A percentile compares a stretch with the other conserved stretches of the same genome.
phyloP scores from a whole-genome alignment of 2,113 vertebrate species.

The Parus major region DNA sequence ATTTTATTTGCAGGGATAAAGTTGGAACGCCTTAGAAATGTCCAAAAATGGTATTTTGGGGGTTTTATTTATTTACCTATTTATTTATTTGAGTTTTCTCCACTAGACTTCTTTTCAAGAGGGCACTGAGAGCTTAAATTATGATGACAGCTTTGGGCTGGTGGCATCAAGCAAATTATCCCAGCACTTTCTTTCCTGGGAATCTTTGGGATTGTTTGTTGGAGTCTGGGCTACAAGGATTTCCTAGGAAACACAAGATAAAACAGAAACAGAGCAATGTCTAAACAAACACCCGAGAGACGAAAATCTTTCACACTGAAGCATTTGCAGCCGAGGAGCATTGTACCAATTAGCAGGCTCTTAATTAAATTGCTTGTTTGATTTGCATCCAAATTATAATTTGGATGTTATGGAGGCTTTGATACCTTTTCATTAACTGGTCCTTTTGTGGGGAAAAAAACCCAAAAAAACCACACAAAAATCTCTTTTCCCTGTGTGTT shows the following conservation, averaged over 20 bases:
- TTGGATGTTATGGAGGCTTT: constrained; percentile 38
- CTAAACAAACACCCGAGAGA: constrained; percentile 41
- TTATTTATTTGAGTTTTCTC: background rate
- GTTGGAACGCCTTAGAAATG: background rate
- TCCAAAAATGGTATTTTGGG: background rate
- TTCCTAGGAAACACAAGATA: background rate
- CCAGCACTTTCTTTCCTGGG: background rate
- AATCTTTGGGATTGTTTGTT: background rate
- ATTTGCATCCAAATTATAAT: constrained; percentile 68
- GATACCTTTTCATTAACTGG: constrained; percentile 35
- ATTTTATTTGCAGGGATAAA: constrained; percentile 5
- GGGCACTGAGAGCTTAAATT: background rate
- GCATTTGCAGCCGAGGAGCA: constrained; percentile 28
- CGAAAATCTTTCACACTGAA: constrained; percentile 31
- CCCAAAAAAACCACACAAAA: background rate
- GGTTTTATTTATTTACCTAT: background rate
- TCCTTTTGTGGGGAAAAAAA: background rate
- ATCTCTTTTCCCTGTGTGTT: background rate
- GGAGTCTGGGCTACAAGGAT: background rate
- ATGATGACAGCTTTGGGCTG: background rate
- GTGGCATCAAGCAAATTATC: background rate
- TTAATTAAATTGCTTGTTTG: constrained; percentile 72
- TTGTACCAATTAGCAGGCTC: constrained; percentile 50
- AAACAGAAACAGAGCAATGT: constrained; percentile 5
- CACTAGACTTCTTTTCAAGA: background rate